phyloP scores from a whole-genome alignment of 2,113 vertebrate genomes.

The Eolophus roseicapilla region DNA sequence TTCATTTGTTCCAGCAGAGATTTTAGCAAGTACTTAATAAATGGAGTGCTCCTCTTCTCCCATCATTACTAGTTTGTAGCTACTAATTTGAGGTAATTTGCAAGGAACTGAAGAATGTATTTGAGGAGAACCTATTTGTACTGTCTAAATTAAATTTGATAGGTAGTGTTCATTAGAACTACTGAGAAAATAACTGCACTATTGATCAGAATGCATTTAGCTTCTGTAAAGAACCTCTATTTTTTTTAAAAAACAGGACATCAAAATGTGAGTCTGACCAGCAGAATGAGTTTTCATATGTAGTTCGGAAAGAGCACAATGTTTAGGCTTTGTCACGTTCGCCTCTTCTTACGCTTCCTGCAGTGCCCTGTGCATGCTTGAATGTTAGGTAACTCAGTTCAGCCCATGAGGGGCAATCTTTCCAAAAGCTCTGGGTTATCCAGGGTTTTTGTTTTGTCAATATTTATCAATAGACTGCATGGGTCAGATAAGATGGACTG shows the following conservation, averaged over 20 bases:
- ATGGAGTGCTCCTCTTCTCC: slow-evolving; percentile 32
- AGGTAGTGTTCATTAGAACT: slow-evolving; percentile 28
- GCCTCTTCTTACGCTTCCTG: background rate
- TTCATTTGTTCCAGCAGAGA: slow-evolving; percentile 46
- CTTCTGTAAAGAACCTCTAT: background rate
- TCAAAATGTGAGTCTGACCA: background rate
- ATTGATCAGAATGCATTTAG: slow-evolving; percentile 28
- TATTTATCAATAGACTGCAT: background rate
- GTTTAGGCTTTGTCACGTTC: background rate
- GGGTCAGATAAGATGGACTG: background rate
- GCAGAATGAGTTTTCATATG: background rate
- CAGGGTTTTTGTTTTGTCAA: background rate
- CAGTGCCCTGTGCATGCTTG: background rate
- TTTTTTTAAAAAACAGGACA: background rate
- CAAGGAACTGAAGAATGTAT: slow-evolving; percentile 47
- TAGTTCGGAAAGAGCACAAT: background rate
- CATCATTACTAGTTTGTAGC: slow-evolving; percentile 39
- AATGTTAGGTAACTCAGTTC: background rate
- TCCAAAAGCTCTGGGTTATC: background rate
- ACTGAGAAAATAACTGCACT: slow-evolving; percentile 32
- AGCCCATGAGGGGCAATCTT: background rate
- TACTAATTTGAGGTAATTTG: slow-evolving; percentile 61
- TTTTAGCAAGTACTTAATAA: slow-evolving; percentile 65
- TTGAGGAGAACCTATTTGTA: slow-evolving; percentile 44
- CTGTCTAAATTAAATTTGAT: slow-evolving; percentile 49